phyloP scores from a whole-genome alignment of 1,140 invertebrate species.

The Drosophila kikkawai region DNA sequence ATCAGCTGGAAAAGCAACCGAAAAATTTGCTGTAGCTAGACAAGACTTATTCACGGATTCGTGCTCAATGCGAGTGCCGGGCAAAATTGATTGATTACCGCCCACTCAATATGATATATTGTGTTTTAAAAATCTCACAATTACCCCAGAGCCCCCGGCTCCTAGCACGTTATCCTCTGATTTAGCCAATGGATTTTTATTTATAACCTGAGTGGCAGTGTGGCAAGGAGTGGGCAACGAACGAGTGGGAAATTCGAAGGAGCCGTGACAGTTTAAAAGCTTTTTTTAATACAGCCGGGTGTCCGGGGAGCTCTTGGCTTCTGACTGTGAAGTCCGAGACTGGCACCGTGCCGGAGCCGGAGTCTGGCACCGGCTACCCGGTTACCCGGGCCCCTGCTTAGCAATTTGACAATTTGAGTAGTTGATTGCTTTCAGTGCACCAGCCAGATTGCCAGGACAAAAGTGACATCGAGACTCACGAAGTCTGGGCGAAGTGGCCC shows the following conservation, averaged over 20 bases:
- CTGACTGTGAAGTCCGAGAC: constrained; percentile 13
- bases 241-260: constrained; percentile 26
- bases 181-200: constrained; percentile 72
- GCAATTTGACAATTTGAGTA: constrained; percentile 71
- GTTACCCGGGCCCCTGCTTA: constrained; percentile 51
- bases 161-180: constrained; percentile 53
- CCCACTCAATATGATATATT: constrained; percentile 68
- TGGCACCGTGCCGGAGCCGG: background rate
- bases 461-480: constrained; percentile 15
- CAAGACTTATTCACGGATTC: constrained; percentile 32
- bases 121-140: constrained; percentile 66
- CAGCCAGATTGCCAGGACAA: constrained; percentile 49
- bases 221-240: background rate
- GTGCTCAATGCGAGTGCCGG: constrained; percentile 55
- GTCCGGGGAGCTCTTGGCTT: constrained; percentile 23
- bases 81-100: constrained; percentile 75
- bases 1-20: constrained; percentile 19
- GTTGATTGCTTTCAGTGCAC: constrained; percentile 70
- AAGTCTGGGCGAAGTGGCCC: constrained; percentile 25
- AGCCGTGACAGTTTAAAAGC: constrained; percentile 78
- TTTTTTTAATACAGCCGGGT: constrained; percentile 74
- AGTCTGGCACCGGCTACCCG: constrained; percentile 16
- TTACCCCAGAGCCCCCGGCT: constrained; percentile 50
- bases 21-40: constrained; percentile 27
- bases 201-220: constrained; percentile 55